A percentile compares a stretch with the other conserved stretches of the same genome.
These are phyloP conservation scores for Prunella himalayana DNA, from an alignment of 2,113 vertebrate species.

Conservation along the genomic window DNA sequence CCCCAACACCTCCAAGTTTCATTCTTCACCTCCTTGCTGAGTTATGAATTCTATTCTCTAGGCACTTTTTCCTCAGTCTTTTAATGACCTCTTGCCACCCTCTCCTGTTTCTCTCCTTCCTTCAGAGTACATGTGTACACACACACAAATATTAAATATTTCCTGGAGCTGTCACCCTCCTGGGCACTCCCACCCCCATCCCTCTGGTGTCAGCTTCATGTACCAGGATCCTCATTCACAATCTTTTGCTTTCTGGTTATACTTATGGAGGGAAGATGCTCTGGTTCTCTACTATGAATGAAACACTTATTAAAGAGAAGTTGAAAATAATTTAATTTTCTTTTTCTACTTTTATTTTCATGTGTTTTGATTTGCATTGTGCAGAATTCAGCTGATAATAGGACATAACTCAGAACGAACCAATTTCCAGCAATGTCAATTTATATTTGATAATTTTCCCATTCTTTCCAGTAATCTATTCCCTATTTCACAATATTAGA, in stretches of 20 bases:
- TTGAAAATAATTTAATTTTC: background rate
- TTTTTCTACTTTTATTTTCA: background rate
- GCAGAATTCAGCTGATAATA: background rate
- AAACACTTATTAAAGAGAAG: background rate
- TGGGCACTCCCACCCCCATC: background rate
- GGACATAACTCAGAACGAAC: background rate
- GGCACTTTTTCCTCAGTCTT: background rate
- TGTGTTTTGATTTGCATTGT: background rate
- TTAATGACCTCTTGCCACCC: background rate
- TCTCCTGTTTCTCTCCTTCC: background rate
- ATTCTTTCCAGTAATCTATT: background rate
- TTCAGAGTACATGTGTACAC: fast-evolving
- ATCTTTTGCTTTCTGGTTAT: background rate
- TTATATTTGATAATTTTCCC: background rate
- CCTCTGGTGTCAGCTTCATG: background rate
- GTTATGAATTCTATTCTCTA: background rate
- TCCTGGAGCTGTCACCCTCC: background rate
- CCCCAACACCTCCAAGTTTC: background rate
- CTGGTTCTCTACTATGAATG: background rate
- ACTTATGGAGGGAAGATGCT: background rate
- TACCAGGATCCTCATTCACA: background rate
- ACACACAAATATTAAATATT: background rate
- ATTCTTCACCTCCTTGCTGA: background rate
- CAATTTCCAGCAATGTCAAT: background rate
- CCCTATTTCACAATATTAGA: background rate